Evolutionary conservation across 35 echinoderm and acorn worm species (phyloP).

Genomic region (Anneissia japonica): DNA sequence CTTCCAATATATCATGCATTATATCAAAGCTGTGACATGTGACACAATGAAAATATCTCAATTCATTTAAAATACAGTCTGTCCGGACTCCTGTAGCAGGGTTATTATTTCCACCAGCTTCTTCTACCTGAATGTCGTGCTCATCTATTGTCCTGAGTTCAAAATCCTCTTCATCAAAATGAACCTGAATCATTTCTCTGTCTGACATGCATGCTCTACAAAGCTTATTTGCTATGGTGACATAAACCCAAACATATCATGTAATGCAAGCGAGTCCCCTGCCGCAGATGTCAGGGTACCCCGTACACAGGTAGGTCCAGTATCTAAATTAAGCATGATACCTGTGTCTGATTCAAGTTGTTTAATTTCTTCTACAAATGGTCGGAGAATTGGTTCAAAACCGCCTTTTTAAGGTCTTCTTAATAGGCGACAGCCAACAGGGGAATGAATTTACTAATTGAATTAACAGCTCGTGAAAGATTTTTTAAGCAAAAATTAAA

Average conservation of each 20-base stretch:
- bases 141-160: background rate
- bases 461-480: background rate
- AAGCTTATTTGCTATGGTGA: background rate
- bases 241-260: background rate
- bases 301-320: background rate
- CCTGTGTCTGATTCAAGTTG: background rate
- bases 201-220: background rate
- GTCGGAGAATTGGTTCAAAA: background rate
- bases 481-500: conserved; percentile 7
- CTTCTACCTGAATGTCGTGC: background rate
- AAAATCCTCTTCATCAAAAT: conserved; percentile 15
- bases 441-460: background rate
- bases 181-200: background rate
- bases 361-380: background rate
- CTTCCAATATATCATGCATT: conserved; percentile 20
- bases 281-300: background rate
- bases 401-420: background rate
- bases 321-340: background rate
- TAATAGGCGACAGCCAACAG: background rate
- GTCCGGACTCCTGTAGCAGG: background rate
- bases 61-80: background rate
- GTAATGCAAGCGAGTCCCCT: background rate
- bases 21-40: conserved; percentile 5
- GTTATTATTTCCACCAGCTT: background rate
- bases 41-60: conserved; percentile 6